Conservation (phyloP, 2,888 invertebrate genomes). For the Hydrotaea diabolus region DNA sequence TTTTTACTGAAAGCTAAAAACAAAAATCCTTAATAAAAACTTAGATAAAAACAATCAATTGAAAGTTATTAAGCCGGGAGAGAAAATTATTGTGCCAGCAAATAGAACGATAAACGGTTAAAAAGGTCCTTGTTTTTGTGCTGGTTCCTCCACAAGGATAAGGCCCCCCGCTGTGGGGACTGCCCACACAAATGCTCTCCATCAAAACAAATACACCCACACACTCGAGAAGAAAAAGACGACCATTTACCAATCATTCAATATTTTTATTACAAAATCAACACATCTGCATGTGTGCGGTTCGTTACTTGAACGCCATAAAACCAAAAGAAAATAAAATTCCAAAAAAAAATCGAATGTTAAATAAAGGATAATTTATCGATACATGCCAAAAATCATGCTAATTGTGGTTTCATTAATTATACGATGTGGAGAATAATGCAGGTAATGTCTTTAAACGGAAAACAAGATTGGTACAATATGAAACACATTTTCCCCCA, state of each 20-base stretch:
- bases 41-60: neutral
- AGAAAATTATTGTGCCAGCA: neutral
- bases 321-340: neutral
- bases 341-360: constrained; percentile 27
- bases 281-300: neutral
- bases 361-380: constrained; percentile 36
- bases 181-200: no score
- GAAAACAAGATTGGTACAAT: no score
- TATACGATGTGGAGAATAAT: neutral
- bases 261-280: neutral
- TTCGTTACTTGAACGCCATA: neutral
- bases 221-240: neutral
- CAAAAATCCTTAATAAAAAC: neutral
- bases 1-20: neutral
- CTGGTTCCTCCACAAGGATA: no score
- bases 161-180: no score
- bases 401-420: neutral
- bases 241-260: neutral
- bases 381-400: constrained; percentile 25
- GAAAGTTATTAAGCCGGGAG: neutral
- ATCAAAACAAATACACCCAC: no score
- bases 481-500: no score
- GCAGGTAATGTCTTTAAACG: no score
- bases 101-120: neutral
- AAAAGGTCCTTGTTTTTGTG: no score